Conservation (phyloP, 2,797 vertebrate species). For the Falco berigora region DNA sequence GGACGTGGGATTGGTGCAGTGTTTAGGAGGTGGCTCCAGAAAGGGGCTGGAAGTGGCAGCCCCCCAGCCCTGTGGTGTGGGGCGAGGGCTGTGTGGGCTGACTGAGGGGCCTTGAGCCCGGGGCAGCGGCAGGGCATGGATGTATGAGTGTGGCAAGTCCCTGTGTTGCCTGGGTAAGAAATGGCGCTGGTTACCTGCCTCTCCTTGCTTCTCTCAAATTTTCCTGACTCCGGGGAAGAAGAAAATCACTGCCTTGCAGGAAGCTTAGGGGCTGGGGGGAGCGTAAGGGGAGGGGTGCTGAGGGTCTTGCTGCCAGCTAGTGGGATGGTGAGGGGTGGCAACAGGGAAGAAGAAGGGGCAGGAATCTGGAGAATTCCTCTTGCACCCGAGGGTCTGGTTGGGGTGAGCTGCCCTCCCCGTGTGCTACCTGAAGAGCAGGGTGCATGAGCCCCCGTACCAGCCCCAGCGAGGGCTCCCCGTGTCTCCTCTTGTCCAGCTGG, state of each 20-base stretch:
- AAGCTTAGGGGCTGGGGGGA: background rate
- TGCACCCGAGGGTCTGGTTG: background rate
- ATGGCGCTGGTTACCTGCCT: background rate
- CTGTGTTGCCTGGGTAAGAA: fast-evolving
- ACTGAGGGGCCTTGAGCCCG: background rate
- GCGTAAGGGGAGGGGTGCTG: background rate
- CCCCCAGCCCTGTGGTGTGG: fast-evolving
- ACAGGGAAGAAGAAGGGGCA: background rate
- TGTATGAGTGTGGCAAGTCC: background rate
- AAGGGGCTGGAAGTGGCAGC: background rate
- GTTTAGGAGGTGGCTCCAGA: background rate
- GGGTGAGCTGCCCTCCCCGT: background rate
- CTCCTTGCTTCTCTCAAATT: background rate
- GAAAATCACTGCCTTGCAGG: background rate
- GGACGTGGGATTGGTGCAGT: background rate
- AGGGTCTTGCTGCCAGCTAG: background rate
- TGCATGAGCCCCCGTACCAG: background rate
- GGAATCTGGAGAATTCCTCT: background rate
- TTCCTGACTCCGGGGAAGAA: background rate
- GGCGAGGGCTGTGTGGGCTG: background rate
- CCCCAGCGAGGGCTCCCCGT: background rate
- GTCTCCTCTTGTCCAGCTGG: background rate
- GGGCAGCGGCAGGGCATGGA: background rate
- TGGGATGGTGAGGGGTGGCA: background rate
- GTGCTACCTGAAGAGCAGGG: background rate